Percentiles rank a stretch among this genome's conserved stretches.
Conservation (phyloP, 2,113 vertebrate species). For the Scortum barcoo region DNA sequence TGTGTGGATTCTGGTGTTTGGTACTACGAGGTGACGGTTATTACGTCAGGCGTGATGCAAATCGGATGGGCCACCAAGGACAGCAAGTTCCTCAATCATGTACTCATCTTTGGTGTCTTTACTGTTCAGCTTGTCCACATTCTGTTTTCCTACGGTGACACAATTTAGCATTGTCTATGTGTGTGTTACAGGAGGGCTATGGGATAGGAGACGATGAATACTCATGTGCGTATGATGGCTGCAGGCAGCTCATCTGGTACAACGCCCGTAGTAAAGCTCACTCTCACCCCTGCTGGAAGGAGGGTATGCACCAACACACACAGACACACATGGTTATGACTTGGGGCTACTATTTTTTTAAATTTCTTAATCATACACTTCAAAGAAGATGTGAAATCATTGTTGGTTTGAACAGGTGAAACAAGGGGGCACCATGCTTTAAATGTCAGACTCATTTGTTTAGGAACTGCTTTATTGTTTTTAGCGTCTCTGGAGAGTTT, state of each 20-base stretch:
- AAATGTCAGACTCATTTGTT: slow-evolving; percentile 15
- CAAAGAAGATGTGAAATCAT: not conserved
- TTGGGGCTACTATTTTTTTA: not conserved
- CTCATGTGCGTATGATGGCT: slow-evolving; percentile 98
- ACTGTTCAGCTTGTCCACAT: not conserved
- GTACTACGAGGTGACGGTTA: slow-evolving; percentile 98
- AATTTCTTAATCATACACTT: not conserved
- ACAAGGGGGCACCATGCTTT: not conserved
- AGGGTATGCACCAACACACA: slow-evolving; percentile 87
- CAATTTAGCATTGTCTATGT: not conserved
- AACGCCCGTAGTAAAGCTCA: slow-evolving; percentile 99
- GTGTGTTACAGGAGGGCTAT: slow-evolving; percentile 92
- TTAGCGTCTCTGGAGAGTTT: slow-evolving; percentile 11
- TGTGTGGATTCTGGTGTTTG: slow-evolving; percentile 97
- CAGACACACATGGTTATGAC: not conserved
- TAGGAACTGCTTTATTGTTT: not conserved
- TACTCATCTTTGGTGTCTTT: slow-evolving; percentile 70
- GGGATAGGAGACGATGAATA: slow-evolving; percentile 98
- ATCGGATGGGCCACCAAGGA: slow-evolving; percentile 99
- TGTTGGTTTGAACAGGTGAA: not conserved
- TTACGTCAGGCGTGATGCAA: slow-evolving; percentile 99
- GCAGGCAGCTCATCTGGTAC: slow-evolving; percentile 99
- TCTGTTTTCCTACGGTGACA: not conserved
- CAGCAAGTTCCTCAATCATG: slow-evolving; percentile 99
- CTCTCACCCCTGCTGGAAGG: slow-evolving; percentile 97